phyloP scores from a whole-genome alignment of 2,113 vertebrate genomes.

The Prolemur simus region DNA sequence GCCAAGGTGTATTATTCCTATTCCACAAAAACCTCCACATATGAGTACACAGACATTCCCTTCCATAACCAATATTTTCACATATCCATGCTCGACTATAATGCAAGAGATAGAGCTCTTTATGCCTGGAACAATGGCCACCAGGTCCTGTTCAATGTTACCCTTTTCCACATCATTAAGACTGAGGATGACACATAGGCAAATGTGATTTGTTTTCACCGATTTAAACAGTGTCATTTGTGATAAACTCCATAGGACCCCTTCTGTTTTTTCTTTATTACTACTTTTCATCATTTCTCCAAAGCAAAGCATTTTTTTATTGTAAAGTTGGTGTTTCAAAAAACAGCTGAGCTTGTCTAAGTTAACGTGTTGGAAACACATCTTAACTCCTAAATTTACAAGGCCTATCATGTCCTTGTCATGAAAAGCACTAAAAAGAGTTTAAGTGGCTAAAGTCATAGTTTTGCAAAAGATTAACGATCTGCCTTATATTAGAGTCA shows the following conservation, averaged over 20 bases:
- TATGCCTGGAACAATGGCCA: constrained; percentile 99
- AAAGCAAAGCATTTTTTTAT: constrained; percentile 76
- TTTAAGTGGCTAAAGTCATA: constrained; percentile 80
- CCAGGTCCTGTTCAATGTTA: constrained; percentile 98
- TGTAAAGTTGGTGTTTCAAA: constrained; percentile 72
- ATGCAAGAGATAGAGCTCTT: constrained; percentile 95
- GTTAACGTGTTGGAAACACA: constrained; percentile 68
- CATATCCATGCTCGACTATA: constrained; percentile 99
- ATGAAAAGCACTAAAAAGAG: constrained; percentile 81
- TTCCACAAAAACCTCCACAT: constrained; percentile 96
- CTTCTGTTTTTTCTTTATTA: constrained; percentile 61
- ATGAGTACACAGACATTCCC: constrained; percentile 98
- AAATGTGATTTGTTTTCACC: constrained; percentile 56
- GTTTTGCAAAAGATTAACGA: constrained; percentile 83
- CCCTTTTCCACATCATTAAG: constrained; percentile 98
- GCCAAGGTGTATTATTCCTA: constrained; percentile 99
- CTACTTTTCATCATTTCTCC: constrained; percentile 69
- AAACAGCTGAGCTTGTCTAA: constrained; percentile 74
- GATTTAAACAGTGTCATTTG: constrained; percentile 74
- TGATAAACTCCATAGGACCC: constrained; percentile 77
- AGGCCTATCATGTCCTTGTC: constrained; percentile 74
- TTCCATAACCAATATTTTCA: constrained; percentile 99
- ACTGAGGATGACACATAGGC: constrained; percentile 94
- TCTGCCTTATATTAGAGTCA: constrained; percentile 87
- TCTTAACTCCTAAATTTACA: constrained; percentile 72